phyloP scores from a whole-genome alignment of 1,140 invertebrate genomes.

The Pseudomyrmex sp. region DNA sequence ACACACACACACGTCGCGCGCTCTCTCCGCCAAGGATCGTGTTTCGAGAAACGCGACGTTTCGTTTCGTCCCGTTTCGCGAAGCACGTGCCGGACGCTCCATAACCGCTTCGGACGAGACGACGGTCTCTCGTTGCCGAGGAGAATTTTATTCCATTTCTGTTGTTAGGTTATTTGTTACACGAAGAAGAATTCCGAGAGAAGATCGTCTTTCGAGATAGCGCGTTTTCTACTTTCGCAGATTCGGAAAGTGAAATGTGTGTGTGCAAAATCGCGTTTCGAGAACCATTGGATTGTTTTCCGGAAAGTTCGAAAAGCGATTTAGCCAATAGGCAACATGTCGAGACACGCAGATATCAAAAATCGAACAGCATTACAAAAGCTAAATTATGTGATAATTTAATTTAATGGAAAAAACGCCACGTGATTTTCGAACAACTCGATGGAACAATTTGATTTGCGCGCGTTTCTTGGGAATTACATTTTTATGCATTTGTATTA shows the following conservation, averaged over 20 bases:
- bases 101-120: constrained; percentile 4
- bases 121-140: background rate
- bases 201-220: background rate
- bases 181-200: background rate
- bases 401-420: too few species aligned
- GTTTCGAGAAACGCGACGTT: background rate
- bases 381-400: too few species aligned
- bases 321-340: too few species aligned
- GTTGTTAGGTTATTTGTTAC: constrained; percentile 25
- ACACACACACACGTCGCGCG: background rate
- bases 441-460: too few species aligned
- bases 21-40: background rate
- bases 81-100: constrained; percentile 2
- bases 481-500: too few species aligned
- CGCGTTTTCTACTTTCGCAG: constrained; percentile 9
- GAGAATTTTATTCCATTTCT: constrained; percentile 54
- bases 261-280: too few species aligned
- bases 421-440: too few species aligned
- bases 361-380: too few species aligned
- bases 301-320: too few species aligned
- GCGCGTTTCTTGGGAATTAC: too few species aligned
- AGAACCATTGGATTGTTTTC: too few species aligned
- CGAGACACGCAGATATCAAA: too few species aligned
- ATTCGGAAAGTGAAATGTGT: constrained; percentile 2
- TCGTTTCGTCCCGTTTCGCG: background rate